Percentiles rank a stretch among this genome's conserved stretches.
These are phyloP conservation scores for Rapana venosa DNA, from an alignment of 2,888 invertebrate genomes.

Conservation along the genomic window DNA sequence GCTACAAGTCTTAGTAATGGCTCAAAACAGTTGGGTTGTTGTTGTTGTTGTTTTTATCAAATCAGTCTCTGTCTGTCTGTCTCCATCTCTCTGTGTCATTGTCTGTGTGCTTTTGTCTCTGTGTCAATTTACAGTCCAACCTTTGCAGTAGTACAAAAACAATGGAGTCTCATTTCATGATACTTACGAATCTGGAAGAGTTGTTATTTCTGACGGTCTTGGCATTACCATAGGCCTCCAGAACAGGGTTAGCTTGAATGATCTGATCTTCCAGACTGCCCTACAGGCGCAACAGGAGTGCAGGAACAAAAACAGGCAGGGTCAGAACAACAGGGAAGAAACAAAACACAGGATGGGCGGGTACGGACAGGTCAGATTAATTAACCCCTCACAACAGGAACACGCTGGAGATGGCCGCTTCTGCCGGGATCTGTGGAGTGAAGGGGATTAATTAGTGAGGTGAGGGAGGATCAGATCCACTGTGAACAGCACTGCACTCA, in stretches of 20 bases:
- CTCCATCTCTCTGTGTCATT: too few relatives aligned
- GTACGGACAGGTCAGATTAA: neutral
- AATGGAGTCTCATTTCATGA: neutral
- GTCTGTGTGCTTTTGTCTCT: too few relatives aligned
- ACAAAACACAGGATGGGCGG: neutral
- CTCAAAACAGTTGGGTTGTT: too few relatives aligned
- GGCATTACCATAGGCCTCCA: constrained; percentile 77
- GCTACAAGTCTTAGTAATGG: too few relatives aligned
- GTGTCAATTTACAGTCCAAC: too few relatives aligned
- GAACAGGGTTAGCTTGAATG: constrained; percentile 93
- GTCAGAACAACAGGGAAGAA: constrained; percentile 14
- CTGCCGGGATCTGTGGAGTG: constrained; percentile 12
- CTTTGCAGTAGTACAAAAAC: too few relatives aligned
- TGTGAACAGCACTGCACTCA: constrained; percentile 6
- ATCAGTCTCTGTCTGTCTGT: too few relatives aligned
- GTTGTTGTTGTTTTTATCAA: too few relatives aligned
- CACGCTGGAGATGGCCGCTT: neutral
- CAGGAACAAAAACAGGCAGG: constrained; percentile 33
- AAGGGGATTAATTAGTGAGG: constrained; percentile 20
- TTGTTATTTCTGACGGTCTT: constrained; percentile 92
- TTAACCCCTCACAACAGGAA: neutral
- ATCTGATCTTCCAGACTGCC: constrained; percentile 95
- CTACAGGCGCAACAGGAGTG: constrained; percentile 45
- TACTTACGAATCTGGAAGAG: constrained; percentile 99
- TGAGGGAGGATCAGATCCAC: neutral